Conservation (phyloP, 2,797 vertebrate species). For the Hyperoplus lanceolatus region DNA sequence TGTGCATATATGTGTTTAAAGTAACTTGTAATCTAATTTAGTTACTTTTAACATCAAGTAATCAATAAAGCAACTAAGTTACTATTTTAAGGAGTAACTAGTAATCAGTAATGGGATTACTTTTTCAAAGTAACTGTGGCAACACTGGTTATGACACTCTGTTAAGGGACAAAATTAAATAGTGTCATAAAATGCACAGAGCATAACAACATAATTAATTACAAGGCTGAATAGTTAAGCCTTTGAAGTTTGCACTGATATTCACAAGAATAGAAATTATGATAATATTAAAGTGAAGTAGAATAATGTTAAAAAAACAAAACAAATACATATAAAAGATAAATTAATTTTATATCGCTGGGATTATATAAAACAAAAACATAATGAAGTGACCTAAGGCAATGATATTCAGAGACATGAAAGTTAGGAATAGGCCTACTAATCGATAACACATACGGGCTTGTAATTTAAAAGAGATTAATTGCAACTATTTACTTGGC, state of each 20-base stretch:
- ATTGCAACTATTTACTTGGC: background rate
- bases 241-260: background rate
- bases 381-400: background rate
- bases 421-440: background rate
- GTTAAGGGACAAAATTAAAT: conserved; percentile 3
- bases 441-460: background rate
- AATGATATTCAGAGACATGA: background rate
- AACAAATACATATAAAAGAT: background rate
- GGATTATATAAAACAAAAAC: background rate
- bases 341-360: background rate
- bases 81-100: no score
- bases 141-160: background rate
- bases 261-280: background rate
- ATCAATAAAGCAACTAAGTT: no score
- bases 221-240: background rate
- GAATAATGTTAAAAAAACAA: background rate
- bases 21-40: no score
- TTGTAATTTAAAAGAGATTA: background rate
- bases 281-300: background rate
- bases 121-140: background rate
- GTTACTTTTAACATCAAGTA: no score
- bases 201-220: background rate
- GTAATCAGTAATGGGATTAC: no score
- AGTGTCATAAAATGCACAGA: conserved; percentile 9
- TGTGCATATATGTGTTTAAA: no score